A percentile compares a stretch with the other conserved stretches of the same genome.
Conservation (phyloP, 2,797 vertebrate genomes). For the Rhinichthys osculus region DNA sequence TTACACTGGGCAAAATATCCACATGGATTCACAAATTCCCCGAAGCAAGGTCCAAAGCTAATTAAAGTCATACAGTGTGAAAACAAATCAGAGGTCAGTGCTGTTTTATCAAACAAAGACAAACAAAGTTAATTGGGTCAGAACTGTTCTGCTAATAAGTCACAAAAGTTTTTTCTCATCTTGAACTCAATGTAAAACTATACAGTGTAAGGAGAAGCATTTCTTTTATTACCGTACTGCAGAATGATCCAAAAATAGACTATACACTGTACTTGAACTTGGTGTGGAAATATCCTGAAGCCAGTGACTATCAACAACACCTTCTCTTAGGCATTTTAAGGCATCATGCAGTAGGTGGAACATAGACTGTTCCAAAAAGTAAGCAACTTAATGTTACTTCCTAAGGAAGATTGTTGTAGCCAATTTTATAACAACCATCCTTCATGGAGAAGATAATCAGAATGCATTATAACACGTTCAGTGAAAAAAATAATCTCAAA, state of each 20-base stretch:
- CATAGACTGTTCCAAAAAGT: neutral
- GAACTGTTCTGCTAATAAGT: conserved; percentile 64
- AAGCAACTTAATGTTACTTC: neutral
- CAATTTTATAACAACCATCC: neutral
- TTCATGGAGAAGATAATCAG: neutral
- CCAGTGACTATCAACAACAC: conserved; percentile 18
- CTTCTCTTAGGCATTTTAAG: conserved; percentile 19
- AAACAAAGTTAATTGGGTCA: conserved; percentile 73
- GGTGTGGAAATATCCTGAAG: neutral
- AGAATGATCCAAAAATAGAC: conserved; percentile 13
- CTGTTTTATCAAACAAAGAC: conserved; percentile 75
- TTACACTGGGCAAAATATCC: conserved; percentile 71
- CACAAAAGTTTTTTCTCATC: conserved; percentile 22
- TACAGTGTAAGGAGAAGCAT: neutral
- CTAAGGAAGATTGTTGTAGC: neutral
- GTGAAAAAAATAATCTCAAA: neutral
- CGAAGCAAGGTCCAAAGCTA: conserved; percentile 76
- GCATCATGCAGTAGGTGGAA: neutral
- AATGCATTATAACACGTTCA: neutral
- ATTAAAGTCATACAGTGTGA: conserved; percentile 78
- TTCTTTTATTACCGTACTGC: neutral
- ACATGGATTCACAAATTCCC: conserved; percentile 77
- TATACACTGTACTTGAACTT: conserved; percentile 14
- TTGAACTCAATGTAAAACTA: neutral
- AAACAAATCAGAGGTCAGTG: conserved; percentile 70